Conservation (phyloP, 2,888 invertebrate genomes). For the Brassicogethes aeneus region DNA sequence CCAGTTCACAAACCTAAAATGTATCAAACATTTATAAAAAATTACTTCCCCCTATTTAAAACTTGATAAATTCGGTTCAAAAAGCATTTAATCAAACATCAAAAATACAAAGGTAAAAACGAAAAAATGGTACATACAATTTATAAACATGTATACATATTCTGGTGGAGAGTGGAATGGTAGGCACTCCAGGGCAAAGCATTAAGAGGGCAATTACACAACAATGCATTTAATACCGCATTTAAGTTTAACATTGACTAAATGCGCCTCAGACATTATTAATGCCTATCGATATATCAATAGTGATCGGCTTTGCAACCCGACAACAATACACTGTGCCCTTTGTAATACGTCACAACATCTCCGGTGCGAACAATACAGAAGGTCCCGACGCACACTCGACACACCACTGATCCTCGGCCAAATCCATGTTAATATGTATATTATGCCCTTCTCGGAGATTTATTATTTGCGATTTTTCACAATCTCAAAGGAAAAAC, state of each 20-base stretch:
- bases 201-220: neutral
- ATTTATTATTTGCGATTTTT: constrained; percentile 28
- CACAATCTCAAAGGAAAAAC: no score
- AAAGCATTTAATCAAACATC: no score
- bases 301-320: constrained; percentile 30
- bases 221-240: neutral
- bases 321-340: constrained; percentile 27
- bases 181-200: no score
- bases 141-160: no score
- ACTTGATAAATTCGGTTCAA: no score
- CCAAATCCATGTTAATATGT: constrained; percentile 36
- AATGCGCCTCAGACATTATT: constrained; percentile 8
- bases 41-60: no score
- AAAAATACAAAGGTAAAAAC: no score
- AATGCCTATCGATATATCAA: constrained; percentile 32
- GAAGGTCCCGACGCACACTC: constrained; percentile 24
- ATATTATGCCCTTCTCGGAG: constrained; percentile 29
- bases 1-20: no score
- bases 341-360: constrained; percentile 35
- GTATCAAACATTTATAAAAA: no score
- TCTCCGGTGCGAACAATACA: constrained; percentile 35
- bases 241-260: constrained; percentile 1
- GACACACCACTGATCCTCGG: constrained; percentile 32
- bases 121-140: no score
- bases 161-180: no score